Conservation (phyloP, 2,797 vertebrate genomes). For the Melanotaenia boesemani region DNA sequence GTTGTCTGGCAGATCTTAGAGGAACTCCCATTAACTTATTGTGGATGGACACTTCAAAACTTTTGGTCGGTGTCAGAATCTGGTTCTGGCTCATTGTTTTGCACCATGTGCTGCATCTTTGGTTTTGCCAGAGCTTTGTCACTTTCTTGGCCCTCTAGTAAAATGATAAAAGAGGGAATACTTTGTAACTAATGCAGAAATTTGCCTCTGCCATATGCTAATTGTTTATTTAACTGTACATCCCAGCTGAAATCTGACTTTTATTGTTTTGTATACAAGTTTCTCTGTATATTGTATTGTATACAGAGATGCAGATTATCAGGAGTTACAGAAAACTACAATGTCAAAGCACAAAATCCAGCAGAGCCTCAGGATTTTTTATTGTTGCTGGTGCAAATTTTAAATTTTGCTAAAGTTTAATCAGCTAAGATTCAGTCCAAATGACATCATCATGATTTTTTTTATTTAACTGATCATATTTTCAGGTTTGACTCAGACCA, state of each 20-base stretch:
- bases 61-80: constrained; percentile 45
- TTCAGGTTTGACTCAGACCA: constrained; percentile 33
- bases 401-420: not conserved
- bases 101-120: constrained; percentile 34
- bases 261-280: not conserved
- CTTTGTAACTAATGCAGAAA: constrained; percentile 45
- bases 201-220: constrained; percentile 27
- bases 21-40: constrained; percentile 6
- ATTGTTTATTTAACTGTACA: constrained; percentile 33
- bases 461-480: constrained; percentile 1
- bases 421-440: not conserved
- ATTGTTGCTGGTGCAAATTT: not conserved
- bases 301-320: not conserved
- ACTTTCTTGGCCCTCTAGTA: constrained; percentile 50
- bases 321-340: not conserved
- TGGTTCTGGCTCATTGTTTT: constrained; percentile 37
- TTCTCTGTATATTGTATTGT: constrained; percentile 1
- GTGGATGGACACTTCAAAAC: constrained; percentile 23
- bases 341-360: not conserved
- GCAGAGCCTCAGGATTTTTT: not conserved
- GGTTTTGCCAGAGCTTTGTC: constrained; percentile 57
- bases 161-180: constrained; percentile 42
- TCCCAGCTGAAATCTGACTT: constrained; percentile 29
- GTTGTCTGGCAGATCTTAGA: constrained; percentile 49
- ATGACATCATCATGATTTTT: not conserved